These are phyloP conservation scores for Coptodon rendalli DNA, from an alignment of 2,113 vertebrate species.

Conservation along the genomic window DNA sequence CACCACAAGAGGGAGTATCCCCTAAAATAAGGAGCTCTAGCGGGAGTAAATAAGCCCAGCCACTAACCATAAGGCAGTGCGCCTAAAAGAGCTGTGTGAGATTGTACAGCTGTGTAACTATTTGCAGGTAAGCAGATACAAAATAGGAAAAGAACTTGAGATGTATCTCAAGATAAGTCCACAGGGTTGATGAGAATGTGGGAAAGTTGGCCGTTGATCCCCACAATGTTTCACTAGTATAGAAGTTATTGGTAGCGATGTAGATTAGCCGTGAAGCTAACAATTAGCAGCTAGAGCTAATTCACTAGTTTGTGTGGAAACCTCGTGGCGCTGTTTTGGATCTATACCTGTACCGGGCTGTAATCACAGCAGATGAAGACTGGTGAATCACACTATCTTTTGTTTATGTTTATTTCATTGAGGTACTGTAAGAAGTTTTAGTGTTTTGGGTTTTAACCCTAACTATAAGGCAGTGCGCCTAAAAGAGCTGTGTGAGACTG, in stretches of 20 bases:
- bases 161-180: not conserved
- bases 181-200: not conserved
- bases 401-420: not conserved
- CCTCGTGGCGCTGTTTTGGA: not conserved
- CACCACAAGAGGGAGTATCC: not conserved
- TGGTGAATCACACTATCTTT: accelerated
- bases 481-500: no score
- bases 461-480: no score
- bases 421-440: not conserved
- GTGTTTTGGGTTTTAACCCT: not conserved
- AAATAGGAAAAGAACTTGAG: not conserved
- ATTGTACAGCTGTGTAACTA: not conserved
- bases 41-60: not conserved
- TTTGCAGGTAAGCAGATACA: not conserved
- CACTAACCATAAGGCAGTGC: not conserved
- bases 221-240: not conserved
- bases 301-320: not conserved
- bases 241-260: not conserved
- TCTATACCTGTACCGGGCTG: accelerated
- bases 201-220: accelerated
- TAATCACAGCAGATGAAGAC: not conserved
- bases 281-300: not conserved
- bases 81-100: not conserved
- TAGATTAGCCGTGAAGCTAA: not conserved
- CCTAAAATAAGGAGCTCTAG: not conserved